A percentile compares a stretch with the other conserved stretches of the same genome.
Evolutionary conservation across 1,140 invertebrate genomes (phyloP).

Genomic region (Drosophila ironensis): DNA sequence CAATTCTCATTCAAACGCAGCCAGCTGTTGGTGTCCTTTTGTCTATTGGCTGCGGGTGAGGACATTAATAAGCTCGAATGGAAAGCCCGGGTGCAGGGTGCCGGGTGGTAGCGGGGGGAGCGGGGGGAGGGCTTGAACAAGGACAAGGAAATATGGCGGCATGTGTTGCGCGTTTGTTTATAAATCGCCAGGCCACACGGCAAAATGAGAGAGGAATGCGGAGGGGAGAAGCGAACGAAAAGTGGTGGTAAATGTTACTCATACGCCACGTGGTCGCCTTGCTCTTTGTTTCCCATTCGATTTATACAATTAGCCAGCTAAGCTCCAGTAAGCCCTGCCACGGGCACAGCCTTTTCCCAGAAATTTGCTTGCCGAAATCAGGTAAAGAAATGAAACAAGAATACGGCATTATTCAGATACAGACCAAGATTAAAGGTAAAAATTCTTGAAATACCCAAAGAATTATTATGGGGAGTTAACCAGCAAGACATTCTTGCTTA

Average conservation of each 20-base stretch:
- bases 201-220: background rate
- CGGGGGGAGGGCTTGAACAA: conserved; percentile 49
- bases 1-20: conserved; percentile 39
- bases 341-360: too few relatives aligned
- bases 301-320: conserved; percentile 35
- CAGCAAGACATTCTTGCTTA: too few relatives aligned
- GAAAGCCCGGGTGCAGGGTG: too few relatives aligned
- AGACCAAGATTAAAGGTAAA: too few relatives aligned
- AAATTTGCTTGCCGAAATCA: too few relatives aligned
- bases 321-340: too few relatives aligned
- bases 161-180: conserved; percentile 58
- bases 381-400: too few relatives aligned
- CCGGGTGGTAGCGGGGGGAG: too few relatives aligned
- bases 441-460: too few relatives aligned
- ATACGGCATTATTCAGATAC: too few relatives aligned
- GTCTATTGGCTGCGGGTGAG: conserved; percentile 53
- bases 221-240: too few relatives aligned
- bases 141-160: conserved; percentile 61
- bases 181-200: conserved; percentile 55
- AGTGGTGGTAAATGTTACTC: conserved; percentile 41
- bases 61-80: conserved; percentile 50
- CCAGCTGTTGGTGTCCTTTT: conserved; percentile 56
- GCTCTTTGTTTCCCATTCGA: conserved; percentile 23
- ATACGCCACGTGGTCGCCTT: conserved; percentile 50
- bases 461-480: too few relatives aligned